phyloP scores from a whole-genome alignment of 2,797 vertebrate species.

The Poecilia picta region DNA sequence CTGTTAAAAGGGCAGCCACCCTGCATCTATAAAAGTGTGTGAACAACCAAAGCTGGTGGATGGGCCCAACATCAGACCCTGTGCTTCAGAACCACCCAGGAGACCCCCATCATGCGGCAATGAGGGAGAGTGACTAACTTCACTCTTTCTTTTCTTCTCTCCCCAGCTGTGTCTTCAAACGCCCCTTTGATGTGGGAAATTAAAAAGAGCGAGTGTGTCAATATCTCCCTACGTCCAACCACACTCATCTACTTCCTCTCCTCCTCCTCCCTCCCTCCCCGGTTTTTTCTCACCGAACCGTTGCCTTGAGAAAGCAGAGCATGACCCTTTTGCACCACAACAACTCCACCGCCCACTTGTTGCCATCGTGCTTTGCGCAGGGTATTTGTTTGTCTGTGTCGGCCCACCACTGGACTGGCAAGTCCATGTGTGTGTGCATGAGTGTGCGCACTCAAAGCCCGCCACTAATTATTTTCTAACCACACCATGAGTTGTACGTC shows the following conservation, averaged over 20 bases:
- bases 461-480: constrained; percentile 78
- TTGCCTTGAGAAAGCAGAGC: constrained; percentile 76
- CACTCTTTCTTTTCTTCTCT: constrained; percentile 88
- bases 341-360: constrained; percentile 62
- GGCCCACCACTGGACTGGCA: constrained; percentile 67
- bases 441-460: constrained; percentile 58
- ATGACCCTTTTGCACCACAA: constrained; percentile 69
- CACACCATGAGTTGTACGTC: constrained; percentile 77
- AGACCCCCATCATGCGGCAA: constrained; percentile 83
- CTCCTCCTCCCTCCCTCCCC: constrained; percentile 57
- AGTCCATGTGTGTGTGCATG: constrained; percentile 62
- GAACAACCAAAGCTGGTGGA: constrained; percentile 57
- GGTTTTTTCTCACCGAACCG: constrained; percentile 54
- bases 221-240: constrained; percentile 82
- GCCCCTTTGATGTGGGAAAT: constrained; percentile 86
- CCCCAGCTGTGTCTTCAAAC: constrained; percentile 89
- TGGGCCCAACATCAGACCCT: constrained; percentile 56
- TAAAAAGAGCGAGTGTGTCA: constrained; percentile 86
- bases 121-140: constrained; percentile 87
- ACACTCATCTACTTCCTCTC: constrained; percentile 81
- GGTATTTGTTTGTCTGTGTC: constrained; percentile 72
- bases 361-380: constrained; percentile 54
- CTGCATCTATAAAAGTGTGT: constrained; percentile 46
- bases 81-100: constrained; percentile 78
- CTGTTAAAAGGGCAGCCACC: constrained; percentile 54